Percentiles rank a stretch among this genome's conserved stretches.
Conservation (phyloP, 2,888 invertebrate genomes). For the Watsonalla binaria region DNA sequence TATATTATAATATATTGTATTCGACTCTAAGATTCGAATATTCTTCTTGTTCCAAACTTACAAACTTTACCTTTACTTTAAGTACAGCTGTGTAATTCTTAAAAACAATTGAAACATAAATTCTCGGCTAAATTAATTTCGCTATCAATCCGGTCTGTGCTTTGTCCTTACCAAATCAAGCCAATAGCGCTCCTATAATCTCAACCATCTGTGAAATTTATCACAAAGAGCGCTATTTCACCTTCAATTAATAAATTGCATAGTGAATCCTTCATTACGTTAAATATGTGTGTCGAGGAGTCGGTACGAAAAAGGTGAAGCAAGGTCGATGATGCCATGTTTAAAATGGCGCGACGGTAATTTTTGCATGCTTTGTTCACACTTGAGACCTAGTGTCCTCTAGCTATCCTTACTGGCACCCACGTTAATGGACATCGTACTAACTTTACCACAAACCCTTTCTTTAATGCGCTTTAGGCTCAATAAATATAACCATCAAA, state of each 20-base stretch:
- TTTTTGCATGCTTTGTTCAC: constrained; percentile 2
- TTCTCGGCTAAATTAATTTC: background rate
- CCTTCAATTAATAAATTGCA: constrained; percentile 15
- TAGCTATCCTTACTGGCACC: too few relatives aligned
- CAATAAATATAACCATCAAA: too few relatives aligned
- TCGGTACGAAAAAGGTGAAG: constrained; percentile 21
- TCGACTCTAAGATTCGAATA: too few relatives aligned
- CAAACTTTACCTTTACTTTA: too few relatives aligned
- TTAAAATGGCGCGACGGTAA: background rate
- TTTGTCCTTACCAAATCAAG: background rate
- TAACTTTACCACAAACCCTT: too few relatives aligned
- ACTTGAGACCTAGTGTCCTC: too few relatives aligned
- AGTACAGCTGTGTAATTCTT: too few relatives aligned
- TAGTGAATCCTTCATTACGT: constrained; percentile 28
- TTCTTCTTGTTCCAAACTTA: too few relatives aligned
- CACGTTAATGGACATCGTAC: too few relatives aligned
- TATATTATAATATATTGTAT: too few relatives aligned
- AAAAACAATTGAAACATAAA: too few relatives aligned
- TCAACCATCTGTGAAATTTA: constrained; percentile 1
- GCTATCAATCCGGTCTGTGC: background rate
- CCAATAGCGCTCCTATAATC: background rate
- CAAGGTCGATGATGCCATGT: constrained; percentile 13
- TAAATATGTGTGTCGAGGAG: constrained; percentile 25
- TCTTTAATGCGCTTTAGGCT: too few relatives aligned
- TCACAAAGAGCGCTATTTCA: constrained; percentile 4